Conservation (phyloP, 2,888 invertebrate species). For the Scelioninae gen. 1 region DNA sequence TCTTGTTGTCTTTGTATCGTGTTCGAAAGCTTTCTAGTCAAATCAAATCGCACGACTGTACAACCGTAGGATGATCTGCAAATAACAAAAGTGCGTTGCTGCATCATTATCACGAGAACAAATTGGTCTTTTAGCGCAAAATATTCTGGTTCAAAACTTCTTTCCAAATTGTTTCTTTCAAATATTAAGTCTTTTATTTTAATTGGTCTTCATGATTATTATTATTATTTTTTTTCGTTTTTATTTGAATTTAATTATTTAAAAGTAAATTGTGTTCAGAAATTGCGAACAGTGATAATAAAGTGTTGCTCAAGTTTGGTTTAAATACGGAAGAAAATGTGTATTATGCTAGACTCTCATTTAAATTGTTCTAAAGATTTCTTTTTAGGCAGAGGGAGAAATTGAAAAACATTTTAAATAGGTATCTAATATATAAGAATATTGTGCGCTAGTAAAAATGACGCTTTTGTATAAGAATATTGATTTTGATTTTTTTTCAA, state of each 20-base stretch:
- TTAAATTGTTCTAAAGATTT: not conserved
- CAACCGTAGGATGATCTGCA: conserved; percentile 83
- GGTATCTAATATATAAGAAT: conserved; percentile 10
- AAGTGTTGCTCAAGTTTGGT: no score
- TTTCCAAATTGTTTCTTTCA: no score
- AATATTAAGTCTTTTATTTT: conserved; percentile 3
- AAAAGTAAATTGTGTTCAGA: no score
- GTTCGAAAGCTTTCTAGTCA: conserved; percentile 84
- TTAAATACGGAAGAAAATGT: no score
- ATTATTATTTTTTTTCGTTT: no score
- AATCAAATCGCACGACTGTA: conserved; percentile 83
- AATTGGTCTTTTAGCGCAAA: conserved; percentile 42
- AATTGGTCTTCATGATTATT: no score
- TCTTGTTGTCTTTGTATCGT: conserved; percentile 84
- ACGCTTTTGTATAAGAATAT: not conserved
- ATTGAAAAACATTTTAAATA: no score
- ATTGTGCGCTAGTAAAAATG: conserved; percentile 29
- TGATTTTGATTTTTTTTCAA: not conserved
- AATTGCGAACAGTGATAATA: no score
- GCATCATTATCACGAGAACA: conserved; percentile 69
- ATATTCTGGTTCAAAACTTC: conserved; percentile 18
- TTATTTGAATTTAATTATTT: no score
- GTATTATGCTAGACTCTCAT: no score
- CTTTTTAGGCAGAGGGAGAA: no score
- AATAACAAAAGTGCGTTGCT: conserved; percentile 82